Conservation (phyloP, 2,888 invertebrate species). For the Macrosoma leucophasiata region DNA sequence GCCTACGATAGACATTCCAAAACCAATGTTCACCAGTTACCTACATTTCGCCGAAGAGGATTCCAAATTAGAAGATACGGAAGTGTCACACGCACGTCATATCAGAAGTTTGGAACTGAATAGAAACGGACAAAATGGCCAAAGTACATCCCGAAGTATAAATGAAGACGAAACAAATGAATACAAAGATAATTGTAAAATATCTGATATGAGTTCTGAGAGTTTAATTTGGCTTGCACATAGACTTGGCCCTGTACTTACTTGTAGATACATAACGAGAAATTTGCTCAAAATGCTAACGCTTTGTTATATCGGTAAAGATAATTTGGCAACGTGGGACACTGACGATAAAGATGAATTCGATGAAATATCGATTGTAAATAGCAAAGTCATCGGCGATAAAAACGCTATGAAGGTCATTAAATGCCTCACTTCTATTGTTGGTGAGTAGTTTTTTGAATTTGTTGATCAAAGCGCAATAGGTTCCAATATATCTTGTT, state of each 20-base stretch:
- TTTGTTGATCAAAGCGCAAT: slow-evolving; percentile 1
- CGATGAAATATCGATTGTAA: slow-evolving; percentile 78
- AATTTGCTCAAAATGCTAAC: slow-evolving; percentile 96
- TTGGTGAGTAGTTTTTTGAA: slow-evolving; percentile 76
- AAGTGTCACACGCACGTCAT: slow-evolving; percentile 25
- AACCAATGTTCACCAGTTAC: slow-evolving; percentile 65
- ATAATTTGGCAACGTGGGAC: slow-evolving; percentile 78
- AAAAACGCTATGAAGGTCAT: slow-evolving; percentile 89
- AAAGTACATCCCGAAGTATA: slow-evolving; percentile 31
- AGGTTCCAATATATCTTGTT: no score
- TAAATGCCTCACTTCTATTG: slow-evolving; percentile 91
- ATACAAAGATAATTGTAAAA: slow-evolving; percentile 66
- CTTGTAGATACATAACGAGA: slow-evolving; percentile 91
- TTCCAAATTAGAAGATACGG: slow-evolving; percentile 33
- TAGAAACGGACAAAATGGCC: slow-evolving; percentile 27
- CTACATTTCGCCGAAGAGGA: slow-evolving; percentile 63
- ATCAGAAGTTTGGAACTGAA: slow-evolving; percentile 42
- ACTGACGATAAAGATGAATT: slow-evolving; percentile 59
- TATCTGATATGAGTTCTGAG: slow-evolving; percentile 91
- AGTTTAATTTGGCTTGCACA: slow-evolving; percentile 95
- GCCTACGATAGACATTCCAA: slow-evolving; percentile 83
- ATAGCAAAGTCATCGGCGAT: slow-evolving; percentile 84
- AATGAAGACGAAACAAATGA: slow-evolving; percentile 35
- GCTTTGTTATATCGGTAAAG: slow-evolving; percentile 92
- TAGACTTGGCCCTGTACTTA: slow-evolving; percentile 94